Base-by-base conservation (phyloP, 2,797 vertebrate species). In the Gymnothorax reevesii region DNA sequence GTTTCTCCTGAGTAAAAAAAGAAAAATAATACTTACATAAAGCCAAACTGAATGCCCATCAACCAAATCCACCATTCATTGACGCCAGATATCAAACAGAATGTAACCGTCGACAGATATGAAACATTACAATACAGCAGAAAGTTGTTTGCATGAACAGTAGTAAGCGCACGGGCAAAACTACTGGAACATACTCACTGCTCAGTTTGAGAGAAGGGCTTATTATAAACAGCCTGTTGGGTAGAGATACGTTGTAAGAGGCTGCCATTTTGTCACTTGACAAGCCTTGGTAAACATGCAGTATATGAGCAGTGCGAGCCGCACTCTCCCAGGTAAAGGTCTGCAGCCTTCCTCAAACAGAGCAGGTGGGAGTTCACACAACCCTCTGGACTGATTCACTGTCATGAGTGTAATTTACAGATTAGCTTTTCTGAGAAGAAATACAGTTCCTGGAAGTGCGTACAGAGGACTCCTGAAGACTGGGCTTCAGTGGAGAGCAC, bases 371-470 rank as follows among this genome's bases (percentile, higher is more conserved):
- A 54, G 57, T 52, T 73, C 42, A 82, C 25, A 52, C 33, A 22
- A 77, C 17, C 12, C 15, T 60, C 55, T 8, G 62, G 75, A 82
- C 25, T 54, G 57, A 49, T 27, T 77, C 73, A 82, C 62, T 55
- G 42, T 27, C 33, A 42, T 42, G 33, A 42, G 84, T 57, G 17
- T 55, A 25, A 54, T 82, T 71, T 49, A 55, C 88, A 91, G 86
- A 69, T 59, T 9, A 60, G 17, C 17, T 49, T 87, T 20, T 52
- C 52, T 60, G 90, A 27, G 49, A 57, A 71, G 22, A 59, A 90
- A 89, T 92, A 92, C 90, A 93, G 91, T 89, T 92, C 87, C 85
- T 85, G 84, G 88, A 73, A 91, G 88, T 88, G 85, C 73, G 80
- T 62, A 75, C 54, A 85, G 84, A 82, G 77, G 77, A 57, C 33